Conservation (phyloP, 2,113 vertebrate genomes). For the Cololabis saira region DNA sequence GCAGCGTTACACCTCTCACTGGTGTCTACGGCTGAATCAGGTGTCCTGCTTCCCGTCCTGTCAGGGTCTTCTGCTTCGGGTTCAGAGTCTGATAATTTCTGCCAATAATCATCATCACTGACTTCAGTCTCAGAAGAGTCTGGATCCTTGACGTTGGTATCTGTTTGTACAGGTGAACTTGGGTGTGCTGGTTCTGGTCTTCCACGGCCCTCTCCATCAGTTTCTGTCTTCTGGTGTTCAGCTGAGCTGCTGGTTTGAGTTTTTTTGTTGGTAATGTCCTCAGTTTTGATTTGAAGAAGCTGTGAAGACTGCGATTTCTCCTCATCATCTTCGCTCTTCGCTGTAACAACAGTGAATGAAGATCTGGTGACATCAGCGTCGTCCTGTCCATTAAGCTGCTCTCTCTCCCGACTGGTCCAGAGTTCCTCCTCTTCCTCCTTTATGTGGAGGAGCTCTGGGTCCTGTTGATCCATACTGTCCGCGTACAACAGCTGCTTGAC, state of each 20-base stretch:
- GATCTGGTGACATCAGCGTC: no score
- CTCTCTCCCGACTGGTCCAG: neutral
- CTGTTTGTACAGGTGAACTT: neutral
- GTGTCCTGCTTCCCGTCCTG: neutral
- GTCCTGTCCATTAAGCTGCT: neutral
- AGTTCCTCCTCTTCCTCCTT: neutral
- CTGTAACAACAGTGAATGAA: neutral
- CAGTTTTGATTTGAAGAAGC: slow-evolving; percentile 13
- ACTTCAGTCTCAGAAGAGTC: neutral
- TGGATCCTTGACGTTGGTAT: neutral
- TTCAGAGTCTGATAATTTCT: neutral
- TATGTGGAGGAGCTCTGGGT: neutral
- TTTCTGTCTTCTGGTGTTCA: slow-evolving; percentile 8
- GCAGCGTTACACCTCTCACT: no score
- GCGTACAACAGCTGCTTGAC: slow-evolving; percentile 7
- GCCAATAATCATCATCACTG: no score
- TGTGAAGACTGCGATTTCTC: slow-evolving; percentile 12
- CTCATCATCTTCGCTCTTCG: slow-evolving; percentile 1
- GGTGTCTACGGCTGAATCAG: neutral
- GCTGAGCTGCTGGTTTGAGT: neutral
- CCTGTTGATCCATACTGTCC: neutral
- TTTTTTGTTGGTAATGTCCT: neutral
- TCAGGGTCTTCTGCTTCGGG: neutral
- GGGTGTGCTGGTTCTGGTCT: neutral
- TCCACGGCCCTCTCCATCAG: neutral